Evolutionary conservation across 2,113 vertebrate genomes (phyloP).

Genomic region (Andinoacara biseriatus): DNA sequence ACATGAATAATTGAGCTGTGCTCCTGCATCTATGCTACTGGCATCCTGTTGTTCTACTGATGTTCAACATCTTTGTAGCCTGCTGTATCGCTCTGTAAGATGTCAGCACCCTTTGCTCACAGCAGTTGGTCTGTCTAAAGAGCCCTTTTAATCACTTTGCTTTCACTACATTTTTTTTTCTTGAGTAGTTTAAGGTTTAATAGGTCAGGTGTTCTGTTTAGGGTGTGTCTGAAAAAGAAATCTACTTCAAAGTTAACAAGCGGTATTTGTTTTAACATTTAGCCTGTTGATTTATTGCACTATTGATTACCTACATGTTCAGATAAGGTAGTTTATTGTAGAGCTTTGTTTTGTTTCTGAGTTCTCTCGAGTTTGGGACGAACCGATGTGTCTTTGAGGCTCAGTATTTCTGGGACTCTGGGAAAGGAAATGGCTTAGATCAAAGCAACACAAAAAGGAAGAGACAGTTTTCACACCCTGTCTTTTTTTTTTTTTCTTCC

Average conservation of each 20-base stretch:
- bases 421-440: conserved; percentile 11
- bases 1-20: conserved; percentile 51
- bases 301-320: neutral
- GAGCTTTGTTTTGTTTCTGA: neutral
- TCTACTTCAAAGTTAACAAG: neutral
- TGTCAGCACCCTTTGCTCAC: conserved; percentile 24
- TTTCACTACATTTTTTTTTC: neutral
- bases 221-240: neutral
- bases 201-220: neutral
- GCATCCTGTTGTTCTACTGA: conserved; percentile 18
- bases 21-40: neutral
- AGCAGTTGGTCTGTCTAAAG: conserved; percentile 9
- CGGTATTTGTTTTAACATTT: neutral
- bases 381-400: neutral
- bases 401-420: neutral
- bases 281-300: neutral
- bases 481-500: neutral
- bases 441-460: conserved; percentile 27
- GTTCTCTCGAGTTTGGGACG: conserved; percentile 7
- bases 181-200: neutral
- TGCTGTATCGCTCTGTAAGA: conserved; percentile 11
- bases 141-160: neutral
- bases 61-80: conserved; percentile 14
- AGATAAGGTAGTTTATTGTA: neutral
- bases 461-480: conserved; percentile 3